Percentiles rank a stretch among this genome's conserved stretches.
Evolutionary conservation across 2,797 vertebrate genomes (phyloP).

Genomic region (Mus spretus): DNA sequence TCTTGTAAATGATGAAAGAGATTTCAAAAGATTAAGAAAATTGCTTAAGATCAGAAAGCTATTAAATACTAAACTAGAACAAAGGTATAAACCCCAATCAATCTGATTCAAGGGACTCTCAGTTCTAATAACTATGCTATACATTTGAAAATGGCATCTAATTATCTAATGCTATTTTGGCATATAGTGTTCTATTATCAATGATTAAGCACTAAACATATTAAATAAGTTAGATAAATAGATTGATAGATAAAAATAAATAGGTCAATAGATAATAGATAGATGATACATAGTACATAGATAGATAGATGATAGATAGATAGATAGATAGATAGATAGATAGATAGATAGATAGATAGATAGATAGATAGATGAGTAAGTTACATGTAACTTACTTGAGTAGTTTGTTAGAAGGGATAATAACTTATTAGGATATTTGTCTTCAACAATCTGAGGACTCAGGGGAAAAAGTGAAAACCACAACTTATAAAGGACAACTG

Average conservation of each 20-base stretch:
- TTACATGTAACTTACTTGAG: not conserved
- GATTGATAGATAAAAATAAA: not conserved
- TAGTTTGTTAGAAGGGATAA: not conserved
- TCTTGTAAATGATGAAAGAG: constrained; percentile 38
- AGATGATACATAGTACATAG: not conserved
- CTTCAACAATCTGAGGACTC: not conserved
- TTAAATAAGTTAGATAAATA: not conserved
- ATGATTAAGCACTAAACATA: not conserved
- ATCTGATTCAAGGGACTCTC: not conserved
- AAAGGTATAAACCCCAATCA: not conserved
- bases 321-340: not conserved
- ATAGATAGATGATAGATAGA: not conserved
- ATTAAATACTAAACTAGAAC: constrained; percentile 10
- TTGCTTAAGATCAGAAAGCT: not conserved
- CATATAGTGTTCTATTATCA: not conserved
- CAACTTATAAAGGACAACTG: not conserved
- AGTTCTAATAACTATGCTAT: not conserved
- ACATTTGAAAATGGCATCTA: not conserved
- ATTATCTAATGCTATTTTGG: not conserved
- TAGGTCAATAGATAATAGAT: not conserved
- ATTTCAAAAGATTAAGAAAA: constrained; percentile 39
- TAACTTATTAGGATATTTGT: not conserved
- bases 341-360: not conserved
- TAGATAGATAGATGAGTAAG: not conserved
- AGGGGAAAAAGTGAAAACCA: not conserved